Base-by-base conservation (phyloP, 2,113 vertebrate species). In the Muscicapa adusta region DNA sequence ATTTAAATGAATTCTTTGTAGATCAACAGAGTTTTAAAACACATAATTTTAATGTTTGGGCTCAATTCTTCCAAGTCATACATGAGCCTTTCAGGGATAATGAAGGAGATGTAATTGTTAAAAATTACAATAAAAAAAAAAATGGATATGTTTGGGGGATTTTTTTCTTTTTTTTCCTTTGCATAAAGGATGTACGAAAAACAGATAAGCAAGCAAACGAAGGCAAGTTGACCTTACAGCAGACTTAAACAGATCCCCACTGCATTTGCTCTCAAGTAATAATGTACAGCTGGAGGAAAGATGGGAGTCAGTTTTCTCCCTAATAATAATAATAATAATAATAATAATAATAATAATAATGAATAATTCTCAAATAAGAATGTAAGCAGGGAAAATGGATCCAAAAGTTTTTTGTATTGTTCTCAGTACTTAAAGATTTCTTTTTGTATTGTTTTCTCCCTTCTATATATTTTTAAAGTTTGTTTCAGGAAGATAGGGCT, bases 381-480 rank as follows among this genome's bases (percentile, higher is more conserved):
- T 13, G 4, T 47, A 78, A 72, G 4, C 10, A 58, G 24, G 33
- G 12, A 70, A 85, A 81, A 77, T 10, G 31, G 38, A 66, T 38
- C 17, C 3, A 42, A 25, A 72, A 13, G 8, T 5, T 78, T 68
- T 56, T 56, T 33, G 7, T 28, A 14, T 67, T 0, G 0, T 78
- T 91, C 36, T 71, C 5, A 47, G 4, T 57, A 31, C 26, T 34
- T 33, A 6, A n/a, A 24, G 29, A 15, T 76, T 83, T 77, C 22
- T 40, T 50, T n/a, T 4, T 43, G 10, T n/a, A n/a, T 26, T 12
- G 6, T 50, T 34, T 60, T 33, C 10, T 10, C 18, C 6, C 4
- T 28, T 18, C 7, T 22, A 7, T 45, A 4, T 79, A 34, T 1
- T n/a, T 61, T 79, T 33, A 9, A 72, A 65, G 4, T 86, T 84